phyloP scores from a whole-genome alignment of 1,140 invertebrate genomes.

The Bactericera cockerelli region DNA sequence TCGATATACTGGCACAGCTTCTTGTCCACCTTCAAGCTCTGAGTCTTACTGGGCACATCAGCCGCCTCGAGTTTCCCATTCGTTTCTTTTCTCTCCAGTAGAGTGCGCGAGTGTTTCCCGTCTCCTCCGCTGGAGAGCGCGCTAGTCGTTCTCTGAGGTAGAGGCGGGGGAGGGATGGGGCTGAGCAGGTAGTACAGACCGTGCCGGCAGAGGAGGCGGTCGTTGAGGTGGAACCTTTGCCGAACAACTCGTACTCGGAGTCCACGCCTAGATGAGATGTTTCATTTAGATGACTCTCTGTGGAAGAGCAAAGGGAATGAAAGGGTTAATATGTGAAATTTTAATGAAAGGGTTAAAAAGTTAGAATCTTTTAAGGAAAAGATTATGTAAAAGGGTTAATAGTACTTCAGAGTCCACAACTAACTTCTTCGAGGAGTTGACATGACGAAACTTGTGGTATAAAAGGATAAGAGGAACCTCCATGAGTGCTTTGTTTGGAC shows the following conservation, averaged over 20 bases:
- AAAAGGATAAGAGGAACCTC: too few species aligned
- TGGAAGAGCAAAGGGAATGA: slow-evolving; percentile 34
- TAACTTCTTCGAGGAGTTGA: not conserved
- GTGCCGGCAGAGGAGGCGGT: slow-evolving; percentile 79
- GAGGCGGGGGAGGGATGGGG: slow-evolving; percentile 26
- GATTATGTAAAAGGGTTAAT: too few species aligned
- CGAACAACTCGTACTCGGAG: slow-evolving; percentile 78
- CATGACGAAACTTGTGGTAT: too few species aligned
- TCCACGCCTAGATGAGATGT: slow-evolving; percentile 38
- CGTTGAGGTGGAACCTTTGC: slow-evolving; percentile 65
- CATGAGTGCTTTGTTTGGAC: too few species aligned
- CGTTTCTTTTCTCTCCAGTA: slow-evolving; percentile 12
- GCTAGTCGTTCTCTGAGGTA: slow-evolving; percentile 54
- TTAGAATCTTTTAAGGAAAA: too few species aligned
- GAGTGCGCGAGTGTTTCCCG: not conserved
- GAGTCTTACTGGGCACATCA: not conserved
- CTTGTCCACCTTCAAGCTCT: slow-evolving; percentile 19
- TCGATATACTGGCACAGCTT: slow-evolving; percentile 10
- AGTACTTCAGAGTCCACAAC: not conserved
- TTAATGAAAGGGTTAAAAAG: too few species aligned
- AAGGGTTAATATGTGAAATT: slow-evolving; percentile 37
- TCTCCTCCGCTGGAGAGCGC: slow-evolving; percentile 18
- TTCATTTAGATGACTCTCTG: slow-evolving; percentile 32
- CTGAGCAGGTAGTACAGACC: slow-evolving; percentile 60
- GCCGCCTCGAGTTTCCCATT: not conserved